Percentiles rank a stretch among this genome's conserved stretches.
phyloP scores from a whole-genome alignment of 2,888 invertebrate species.

The Cephonodes hylas region DNA sequence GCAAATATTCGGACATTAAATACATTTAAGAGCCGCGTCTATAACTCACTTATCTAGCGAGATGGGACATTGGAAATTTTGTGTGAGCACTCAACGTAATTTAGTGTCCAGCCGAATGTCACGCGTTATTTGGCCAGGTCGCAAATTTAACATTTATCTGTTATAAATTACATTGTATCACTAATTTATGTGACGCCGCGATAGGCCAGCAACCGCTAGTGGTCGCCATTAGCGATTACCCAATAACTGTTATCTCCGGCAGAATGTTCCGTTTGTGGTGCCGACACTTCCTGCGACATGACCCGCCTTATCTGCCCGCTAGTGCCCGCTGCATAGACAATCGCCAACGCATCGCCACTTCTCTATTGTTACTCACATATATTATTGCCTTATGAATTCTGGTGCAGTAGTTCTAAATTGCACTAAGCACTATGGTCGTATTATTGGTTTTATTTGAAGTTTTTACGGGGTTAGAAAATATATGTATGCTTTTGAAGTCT shows the following conservation, averaged over 20 bases:
- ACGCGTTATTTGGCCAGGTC: conserved; percentile 3
- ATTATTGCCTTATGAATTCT: too few species aligned
- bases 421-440: too few species aligned
- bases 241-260: conserved; percentile 56
- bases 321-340: not conserved
- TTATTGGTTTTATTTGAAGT: too few species aligned
- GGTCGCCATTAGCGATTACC: conserved; percentile 47
- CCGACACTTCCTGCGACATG: conserved; percentile 73
- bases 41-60: not conserved
- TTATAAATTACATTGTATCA: conserved; percentile 23
- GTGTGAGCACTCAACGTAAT: not conserved
- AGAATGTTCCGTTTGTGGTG: conserved; percentile 55
- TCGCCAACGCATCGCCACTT: not conserved
- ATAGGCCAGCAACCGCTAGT: conserved; percentile 45
- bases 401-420: too few species aligned
- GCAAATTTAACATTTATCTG: conserved; percentile 18
- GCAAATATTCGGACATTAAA: not conserved
- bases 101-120: not conserved
- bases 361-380: not conserved
- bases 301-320: conserved; percentile 39
- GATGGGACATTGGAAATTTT: not conserved
- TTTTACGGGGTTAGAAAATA: too few species aligned
- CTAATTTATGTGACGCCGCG: conserved; percentile 29
- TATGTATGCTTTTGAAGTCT: too few species aligned
- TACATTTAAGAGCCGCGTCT: not conserved